Evolutionary conservation across 1,140 invertebrate genomes (phyloP).

Genomic region (Hirudo medicinalis): DNA sequence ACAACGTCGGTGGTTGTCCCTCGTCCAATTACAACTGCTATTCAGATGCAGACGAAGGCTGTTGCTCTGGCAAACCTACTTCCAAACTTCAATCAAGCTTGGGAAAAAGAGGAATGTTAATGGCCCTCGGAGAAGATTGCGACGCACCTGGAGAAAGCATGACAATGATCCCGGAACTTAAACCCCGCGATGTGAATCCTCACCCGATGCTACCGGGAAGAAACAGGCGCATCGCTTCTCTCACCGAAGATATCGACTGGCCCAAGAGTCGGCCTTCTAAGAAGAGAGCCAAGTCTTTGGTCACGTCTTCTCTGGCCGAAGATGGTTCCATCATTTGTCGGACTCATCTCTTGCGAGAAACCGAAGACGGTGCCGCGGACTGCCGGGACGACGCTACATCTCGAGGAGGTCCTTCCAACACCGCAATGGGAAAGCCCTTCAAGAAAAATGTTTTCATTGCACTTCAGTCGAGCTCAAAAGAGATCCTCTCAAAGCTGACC

Average conservation of each 20-base stretch:
- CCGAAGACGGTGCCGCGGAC: not conserved
- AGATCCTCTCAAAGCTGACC: not conserved
- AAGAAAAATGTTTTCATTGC: conserved; percentile 5
- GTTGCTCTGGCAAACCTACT: no score
- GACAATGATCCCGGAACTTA: not conserved
- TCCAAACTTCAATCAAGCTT: no score
- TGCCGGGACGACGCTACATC: not conserved
- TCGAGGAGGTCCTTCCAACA: not conserved
- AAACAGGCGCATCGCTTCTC: not conserved
- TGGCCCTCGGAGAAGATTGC: no score
- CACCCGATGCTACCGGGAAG: not conserved
- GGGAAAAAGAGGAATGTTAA: no score
- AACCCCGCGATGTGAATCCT: not conserved
- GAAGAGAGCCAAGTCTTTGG: conserved; percentile 6
- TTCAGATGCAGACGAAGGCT: no score
- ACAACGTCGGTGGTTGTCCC: no score
- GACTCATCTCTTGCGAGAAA: not conserved
- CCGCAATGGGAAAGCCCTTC: not conserved
- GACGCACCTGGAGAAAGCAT: no score
- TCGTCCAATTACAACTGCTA: no score
- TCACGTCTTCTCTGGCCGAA: not conserved
- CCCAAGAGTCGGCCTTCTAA: not conserved
- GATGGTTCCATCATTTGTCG: not conserved
- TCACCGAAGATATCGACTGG: not conserved
- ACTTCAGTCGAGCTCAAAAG: not conserved